Evolutionary conservation across 2,113 vertebrate species (phyloP), one percentile per base, ranked within the genome.

Genomic region (Thalassoma bifasciatum): DNA sequence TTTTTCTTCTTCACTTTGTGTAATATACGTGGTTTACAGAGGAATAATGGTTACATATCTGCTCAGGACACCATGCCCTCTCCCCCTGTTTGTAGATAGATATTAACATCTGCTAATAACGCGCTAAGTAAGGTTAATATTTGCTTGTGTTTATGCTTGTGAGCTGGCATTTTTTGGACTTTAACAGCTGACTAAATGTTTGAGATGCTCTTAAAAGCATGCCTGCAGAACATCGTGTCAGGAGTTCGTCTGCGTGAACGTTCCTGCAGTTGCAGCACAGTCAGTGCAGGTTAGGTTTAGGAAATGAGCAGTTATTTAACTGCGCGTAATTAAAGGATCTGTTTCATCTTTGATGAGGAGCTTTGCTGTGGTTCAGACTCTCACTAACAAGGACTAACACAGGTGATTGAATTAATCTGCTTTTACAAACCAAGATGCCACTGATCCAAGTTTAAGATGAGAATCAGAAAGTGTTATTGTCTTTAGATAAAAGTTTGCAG

Each of bases 11-110:
- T 56, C 49, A 26, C 24, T 49, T n/a, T n/a, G 56, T 56, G 54
- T 34, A 47, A 87, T 75, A 79, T 73, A 71, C 65, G 44, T 68
- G 51, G 66, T 84, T 61, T 47, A 70, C 44, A 42, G 38, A 66
- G 16, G 24, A 52, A 68, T 44, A 58, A 72, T 56, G 51, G 42
- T 79, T 60, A 44, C 53, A 57, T 16, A 52, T 46, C 49, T 67
- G 67, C 36, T 72, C 26, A 42, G 74, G 69, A 69, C 67, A 57
- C 4, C 11, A 17, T 19, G 49, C 0, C 30, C n/a, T 58, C 56
- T 53, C 46, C 51, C 21, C 7, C 17, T 40, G n/a, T 7, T 14
- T 30, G 37, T 2, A 51, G n/a, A 14, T 12, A 5, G 4, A 13
- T 11, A 9, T 47, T 12, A 56, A 40, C n/a, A 2, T 30, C 7